These are phyloP conservation scores for Protobothrops flavoviridis DNA, from an alignment of 2,113 vertebrate species.

Conservation along the genomic window DNA sequence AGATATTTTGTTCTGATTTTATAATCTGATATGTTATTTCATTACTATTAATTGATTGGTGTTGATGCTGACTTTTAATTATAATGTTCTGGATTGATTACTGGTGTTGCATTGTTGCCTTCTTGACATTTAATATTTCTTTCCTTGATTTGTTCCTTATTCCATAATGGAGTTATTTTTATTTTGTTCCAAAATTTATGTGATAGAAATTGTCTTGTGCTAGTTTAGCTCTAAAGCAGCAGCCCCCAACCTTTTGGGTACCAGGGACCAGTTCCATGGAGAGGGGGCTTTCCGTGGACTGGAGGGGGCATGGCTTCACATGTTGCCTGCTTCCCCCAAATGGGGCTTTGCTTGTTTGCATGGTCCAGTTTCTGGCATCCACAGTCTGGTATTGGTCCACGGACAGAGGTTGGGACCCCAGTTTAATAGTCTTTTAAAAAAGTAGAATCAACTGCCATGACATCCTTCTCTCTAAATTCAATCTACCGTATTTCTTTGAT, in stretches of 20 bases:
- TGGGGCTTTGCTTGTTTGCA: too few species aligned
- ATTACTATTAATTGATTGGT: not conserved
- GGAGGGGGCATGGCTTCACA: too few species aligned
- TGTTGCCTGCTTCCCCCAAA: too few species aligned
- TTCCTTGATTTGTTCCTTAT: not conserved
- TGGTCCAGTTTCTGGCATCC: too few species aligned
- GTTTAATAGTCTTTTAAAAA: not conserved
- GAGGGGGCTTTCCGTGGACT: too few species aligned
- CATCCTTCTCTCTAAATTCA: not conserved
- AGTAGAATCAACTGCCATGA: not conserved
- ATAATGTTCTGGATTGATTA: not conserved
- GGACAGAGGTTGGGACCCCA: too few species aligned
- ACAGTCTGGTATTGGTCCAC: too few species aligned
- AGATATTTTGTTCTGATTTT: not conserved
- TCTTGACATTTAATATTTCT: not conserved
- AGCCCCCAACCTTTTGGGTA: too few species aligned
- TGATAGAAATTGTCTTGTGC: not conserved
- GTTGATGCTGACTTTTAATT: not conserved
- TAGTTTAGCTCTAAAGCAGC: not conserved
- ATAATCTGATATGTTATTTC: not conserved
- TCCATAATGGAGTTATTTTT: not conserved
- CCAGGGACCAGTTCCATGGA: too few species aligned
- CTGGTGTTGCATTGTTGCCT: not conserved
- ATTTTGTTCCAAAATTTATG: not conserved
- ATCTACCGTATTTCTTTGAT: slow-evolving; percentile 26